phyloP scores from a whole-genome alignment of 1,140 invertebrate species.

The Hyphantria cunea region DNA sequence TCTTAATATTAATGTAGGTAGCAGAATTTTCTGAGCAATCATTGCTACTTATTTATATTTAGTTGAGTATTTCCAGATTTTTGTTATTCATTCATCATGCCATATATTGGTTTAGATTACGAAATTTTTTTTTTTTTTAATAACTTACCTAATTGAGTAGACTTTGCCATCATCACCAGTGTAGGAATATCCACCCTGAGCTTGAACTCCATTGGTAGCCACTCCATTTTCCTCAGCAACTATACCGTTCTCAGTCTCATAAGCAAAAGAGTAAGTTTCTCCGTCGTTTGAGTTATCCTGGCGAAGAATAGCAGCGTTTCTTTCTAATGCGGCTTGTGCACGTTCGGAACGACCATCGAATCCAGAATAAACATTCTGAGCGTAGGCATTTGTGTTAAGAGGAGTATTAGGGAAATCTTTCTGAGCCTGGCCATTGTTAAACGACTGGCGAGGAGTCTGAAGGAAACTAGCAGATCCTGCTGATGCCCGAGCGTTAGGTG shows the following conservation, averaged over 20 bases:
- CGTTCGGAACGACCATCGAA: constrained; percentile 49
- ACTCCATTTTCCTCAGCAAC: constrained; percentile 43
- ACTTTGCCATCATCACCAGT: constrained; percentile 57
- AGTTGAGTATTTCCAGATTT: no score
- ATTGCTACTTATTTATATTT: no score
- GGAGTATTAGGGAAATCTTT: not conserved
- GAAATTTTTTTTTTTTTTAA: no score
- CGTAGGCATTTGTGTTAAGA: constrained; percentile 15
- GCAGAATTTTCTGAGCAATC: no score
- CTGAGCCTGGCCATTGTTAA: constrained; percentile 20
- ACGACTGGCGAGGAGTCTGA: constrained; percentile 47
- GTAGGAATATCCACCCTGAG: constrained; percentile 30
- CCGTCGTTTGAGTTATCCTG: constrained; percentile 53
- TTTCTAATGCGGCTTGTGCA: constrained; percentile 60
- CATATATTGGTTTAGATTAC: no score
- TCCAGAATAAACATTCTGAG: constrained; percentile 21
- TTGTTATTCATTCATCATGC: no score
- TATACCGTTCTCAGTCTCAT: constrained; percentile 71
- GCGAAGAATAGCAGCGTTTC: constrained; percentile 61
- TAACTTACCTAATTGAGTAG: constrained; percentile 50
- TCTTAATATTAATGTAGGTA: no score
- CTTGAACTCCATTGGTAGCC: constrained; percentile 55
- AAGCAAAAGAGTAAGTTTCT: constrained; percentile 61
- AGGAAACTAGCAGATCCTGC: constrained; percentile 72
- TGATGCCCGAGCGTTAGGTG: constrained; percentile 80